Evolutionary conservation across 2,888 invertebrate species (phyloP).

Genomic region (Oscheius sp.): DNA sequence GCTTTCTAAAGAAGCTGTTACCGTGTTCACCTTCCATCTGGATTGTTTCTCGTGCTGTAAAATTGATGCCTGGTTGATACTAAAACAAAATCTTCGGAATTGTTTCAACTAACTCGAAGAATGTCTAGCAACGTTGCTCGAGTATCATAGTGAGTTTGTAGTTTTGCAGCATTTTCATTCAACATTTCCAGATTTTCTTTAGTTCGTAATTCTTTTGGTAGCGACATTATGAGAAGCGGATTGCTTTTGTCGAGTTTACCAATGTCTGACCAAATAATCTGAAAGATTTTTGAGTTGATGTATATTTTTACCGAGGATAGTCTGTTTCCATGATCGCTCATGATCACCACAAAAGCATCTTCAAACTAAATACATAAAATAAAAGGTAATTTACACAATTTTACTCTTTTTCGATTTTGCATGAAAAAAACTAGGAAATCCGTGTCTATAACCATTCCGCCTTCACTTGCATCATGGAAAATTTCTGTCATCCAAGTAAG

Average conservation of each 20-base stretch:
- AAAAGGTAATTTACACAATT: neutral
- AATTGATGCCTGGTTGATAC: no score
- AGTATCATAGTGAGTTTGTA: neutral
- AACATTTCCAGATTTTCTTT: no score
- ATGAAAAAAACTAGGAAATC: neutral
- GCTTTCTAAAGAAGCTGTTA: neutral
- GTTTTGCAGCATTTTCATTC: no score
- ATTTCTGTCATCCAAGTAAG: neutral
- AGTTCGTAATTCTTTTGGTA: neutral
- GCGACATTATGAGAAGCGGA: neutral
- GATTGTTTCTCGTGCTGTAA: no score
- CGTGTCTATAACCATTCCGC: neutral
- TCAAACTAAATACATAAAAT: neutral
- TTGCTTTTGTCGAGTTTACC: neutral
- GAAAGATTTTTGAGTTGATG: neutral
- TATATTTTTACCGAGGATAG: neutral
- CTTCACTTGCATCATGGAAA: neutral
- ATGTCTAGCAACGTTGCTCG: no score
- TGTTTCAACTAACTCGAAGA: no score
- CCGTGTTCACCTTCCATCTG: neutral
- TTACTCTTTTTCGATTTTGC: neutral
- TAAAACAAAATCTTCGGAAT: neutral
- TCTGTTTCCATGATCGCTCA: neutral
- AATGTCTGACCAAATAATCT: neutral
- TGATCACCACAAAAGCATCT: neutral